Conservation (phyloP, 2,113 vertebrate genomes). For the Todiramphus saurophagus region DNA sequence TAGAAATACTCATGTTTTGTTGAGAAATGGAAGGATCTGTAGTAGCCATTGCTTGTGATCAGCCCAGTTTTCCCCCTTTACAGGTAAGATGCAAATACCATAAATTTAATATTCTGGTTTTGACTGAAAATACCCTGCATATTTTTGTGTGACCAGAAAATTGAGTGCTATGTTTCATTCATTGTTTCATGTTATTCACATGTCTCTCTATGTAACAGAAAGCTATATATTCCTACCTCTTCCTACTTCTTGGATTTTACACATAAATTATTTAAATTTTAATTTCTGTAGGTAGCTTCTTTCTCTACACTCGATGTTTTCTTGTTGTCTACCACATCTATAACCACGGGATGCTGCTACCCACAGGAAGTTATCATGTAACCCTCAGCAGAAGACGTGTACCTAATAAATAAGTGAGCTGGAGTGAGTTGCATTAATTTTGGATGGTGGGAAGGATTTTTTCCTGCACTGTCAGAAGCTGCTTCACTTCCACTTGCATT, state of each 20-base stretch:
- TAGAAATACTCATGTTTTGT: not conserved
- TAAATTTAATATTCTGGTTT: not conserved
- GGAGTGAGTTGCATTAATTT: not conserved
- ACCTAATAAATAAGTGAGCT: not conserved
- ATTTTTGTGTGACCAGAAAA: not conserved
- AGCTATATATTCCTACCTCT: not conserved
- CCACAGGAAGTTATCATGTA: not conserved
- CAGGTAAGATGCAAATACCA: not conserved
- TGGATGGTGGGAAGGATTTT: not conserved
- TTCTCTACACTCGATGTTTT: not conserved
- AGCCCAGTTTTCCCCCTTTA: not conserved
- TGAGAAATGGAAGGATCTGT: not conserved
- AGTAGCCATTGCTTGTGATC: not conserved
- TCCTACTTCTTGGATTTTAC: not conserved
- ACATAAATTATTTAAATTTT: not conserved
- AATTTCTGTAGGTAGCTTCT: not conserved
- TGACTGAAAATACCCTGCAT: not conserved
- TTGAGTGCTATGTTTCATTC: not conserved
- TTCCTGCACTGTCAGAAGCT: not conserved
- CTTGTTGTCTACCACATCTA: not conserved
- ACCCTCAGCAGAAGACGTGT: fast-evolving
- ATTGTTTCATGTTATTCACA: not conserved
- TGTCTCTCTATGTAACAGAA: not conserved
- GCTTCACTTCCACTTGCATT: not conserved
- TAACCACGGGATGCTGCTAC: not conserved